phyloP scores from a whole-genome alignment of 2,797 vertebrate species.

The Glyptemys insculpta region DNA sequence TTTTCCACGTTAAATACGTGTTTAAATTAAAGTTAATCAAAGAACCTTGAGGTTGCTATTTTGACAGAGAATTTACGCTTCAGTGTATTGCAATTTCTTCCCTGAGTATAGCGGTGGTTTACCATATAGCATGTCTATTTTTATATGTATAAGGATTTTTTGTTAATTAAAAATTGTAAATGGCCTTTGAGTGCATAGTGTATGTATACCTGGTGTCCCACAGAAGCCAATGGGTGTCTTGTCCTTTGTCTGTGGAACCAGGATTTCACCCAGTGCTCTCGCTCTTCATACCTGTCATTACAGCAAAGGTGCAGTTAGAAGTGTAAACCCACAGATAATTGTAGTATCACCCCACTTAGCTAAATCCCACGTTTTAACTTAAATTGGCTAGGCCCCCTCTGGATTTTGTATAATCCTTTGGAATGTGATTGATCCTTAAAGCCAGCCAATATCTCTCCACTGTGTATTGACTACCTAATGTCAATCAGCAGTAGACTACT shows the following conservation, averaged over 20 bases:
- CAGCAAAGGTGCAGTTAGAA: background rate
- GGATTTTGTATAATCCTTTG: background rate
- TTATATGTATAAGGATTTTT: background rate
- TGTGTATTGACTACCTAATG: background rate
- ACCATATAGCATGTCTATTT: background rate
- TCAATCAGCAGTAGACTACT: rapidly evolving
- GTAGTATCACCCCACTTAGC: background rate
- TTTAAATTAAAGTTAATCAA: background rate
- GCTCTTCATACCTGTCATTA: background rate
- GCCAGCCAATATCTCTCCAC: background rate
- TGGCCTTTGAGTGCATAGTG: background rate
- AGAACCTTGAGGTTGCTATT: background rate
- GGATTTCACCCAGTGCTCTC: rapidly evolving
- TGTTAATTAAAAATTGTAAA: background rate
- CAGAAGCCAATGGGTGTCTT: background rate
- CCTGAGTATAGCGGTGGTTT: background rate
- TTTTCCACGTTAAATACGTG: background rate
- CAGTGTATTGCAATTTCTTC: background rate
- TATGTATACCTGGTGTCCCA: background rate
- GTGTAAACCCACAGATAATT: background rate
- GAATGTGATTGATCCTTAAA: background rate
- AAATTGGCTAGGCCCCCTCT: rapidly evolving
- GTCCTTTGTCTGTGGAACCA: rapidly evolving
- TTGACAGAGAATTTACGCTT: background rate
- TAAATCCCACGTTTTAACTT: background rate